These are phyloP conservation scores for Lasioglossum calceatum DNA, from an alignment of 2,888 invertebrate species.

Conservation along the genomic window DNA sequence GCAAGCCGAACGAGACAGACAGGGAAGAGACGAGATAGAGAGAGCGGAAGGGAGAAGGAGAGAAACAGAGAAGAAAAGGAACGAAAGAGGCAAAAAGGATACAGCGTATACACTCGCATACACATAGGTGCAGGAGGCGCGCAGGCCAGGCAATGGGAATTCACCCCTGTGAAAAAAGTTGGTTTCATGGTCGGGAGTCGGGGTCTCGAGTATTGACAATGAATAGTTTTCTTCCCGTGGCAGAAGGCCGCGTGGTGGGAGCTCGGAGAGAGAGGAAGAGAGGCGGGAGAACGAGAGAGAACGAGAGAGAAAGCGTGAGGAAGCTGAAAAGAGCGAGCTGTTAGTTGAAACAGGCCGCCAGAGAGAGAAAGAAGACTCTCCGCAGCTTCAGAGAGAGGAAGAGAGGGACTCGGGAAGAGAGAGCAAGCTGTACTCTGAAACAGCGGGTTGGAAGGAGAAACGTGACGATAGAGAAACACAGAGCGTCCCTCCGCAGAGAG, in stretches of 20 bases:
- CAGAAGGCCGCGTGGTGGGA: constrained; percentile 58
- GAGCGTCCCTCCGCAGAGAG: neutral
- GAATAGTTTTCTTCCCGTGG: constrained; percentile 72
- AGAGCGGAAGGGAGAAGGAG: neutral
- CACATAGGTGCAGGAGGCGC: constrained; percentile 6
- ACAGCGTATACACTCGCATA: constrained; percentile 18
- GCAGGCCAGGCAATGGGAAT: constrained; percentile 61
- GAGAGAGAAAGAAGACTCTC: neutral
- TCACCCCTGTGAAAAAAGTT: constrained; percentile 66
- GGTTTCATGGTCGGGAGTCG: constrained; percentile 68
- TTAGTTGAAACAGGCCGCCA: neutral
- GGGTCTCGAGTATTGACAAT: constrained; percentile 72
- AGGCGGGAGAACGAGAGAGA: neutral
- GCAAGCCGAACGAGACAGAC: neutral
- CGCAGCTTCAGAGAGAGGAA: neutral
- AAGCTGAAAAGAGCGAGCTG: neutral
- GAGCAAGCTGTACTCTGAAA: neutral
- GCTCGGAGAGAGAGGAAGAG: neutral
- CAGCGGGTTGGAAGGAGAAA: neutral
- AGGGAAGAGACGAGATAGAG: neutral
- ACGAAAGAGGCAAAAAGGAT: constrained; percentile 40
- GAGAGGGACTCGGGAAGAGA: too few species aligned
- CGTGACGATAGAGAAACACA: neutral
- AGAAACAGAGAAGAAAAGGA: neutral
- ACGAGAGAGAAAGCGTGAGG: neutral